Evolutionary conservation across 2,113 vertebrate genomes (phyloP).

Genomic region (Mirounga angustirostris): DNA sequence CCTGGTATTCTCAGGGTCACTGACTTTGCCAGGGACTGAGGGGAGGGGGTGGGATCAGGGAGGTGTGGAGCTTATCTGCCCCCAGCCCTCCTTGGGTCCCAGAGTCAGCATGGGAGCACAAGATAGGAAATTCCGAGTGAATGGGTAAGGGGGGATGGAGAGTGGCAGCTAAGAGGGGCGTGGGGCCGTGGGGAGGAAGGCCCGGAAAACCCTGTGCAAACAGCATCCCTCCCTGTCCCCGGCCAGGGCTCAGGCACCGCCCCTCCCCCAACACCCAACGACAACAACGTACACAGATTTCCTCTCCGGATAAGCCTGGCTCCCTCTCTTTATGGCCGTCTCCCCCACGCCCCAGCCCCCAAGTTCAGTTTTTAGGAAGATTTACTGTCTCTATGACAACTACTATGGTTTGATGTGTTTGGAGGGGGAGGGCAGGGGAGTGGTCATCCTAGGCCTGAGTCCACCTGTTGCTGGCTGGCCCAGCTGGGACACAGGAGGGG

Average conservation of each 20-base stretch:
- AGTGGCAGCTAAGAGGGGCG: background rate
- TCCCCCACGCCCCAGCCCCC: background rate
- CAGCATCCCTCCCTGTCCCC: background rate
- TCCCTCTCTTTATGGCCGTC: constrained; percentile 40
- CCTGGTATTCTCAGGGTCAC: background rate
- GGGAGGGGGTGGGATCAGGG: background rate
- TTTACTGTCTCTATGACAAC: constrained; percentile 51
- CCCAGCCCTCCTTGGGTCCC: background rate
- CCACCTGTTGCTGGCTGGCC: constrained; percentile 59
- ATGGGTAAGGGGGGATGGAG: background rate
- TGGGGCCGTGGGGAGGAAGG: constrained; percentile 35
- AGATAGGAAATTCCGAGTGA: constrained; percentile 44
- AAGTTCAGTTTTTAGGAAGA: constrained; percentile 61
- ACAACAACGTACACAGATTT: constrained; percentile 50
- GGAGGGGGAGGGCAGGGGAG: background rate
- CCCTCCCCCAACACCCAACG: background rate
- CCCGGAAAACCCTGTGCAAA: constrained; percentile 73
- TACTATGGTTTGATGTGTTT: background rate
- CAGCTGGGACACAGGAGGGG: background rate
- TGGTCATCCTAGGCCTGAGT: background rate
- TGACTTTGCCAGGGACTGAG: background rate
- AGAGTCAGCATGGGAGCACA: background rate
- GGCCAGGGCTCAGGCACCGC: background rate
- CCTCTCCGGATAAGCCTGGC: constrained; percentile 79
- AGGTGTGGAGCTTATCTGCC: constrained; percentile 16